Conservation (phyloP, 2,888 invertebrate genomes). For the Melanostoma scalare region DNA sequence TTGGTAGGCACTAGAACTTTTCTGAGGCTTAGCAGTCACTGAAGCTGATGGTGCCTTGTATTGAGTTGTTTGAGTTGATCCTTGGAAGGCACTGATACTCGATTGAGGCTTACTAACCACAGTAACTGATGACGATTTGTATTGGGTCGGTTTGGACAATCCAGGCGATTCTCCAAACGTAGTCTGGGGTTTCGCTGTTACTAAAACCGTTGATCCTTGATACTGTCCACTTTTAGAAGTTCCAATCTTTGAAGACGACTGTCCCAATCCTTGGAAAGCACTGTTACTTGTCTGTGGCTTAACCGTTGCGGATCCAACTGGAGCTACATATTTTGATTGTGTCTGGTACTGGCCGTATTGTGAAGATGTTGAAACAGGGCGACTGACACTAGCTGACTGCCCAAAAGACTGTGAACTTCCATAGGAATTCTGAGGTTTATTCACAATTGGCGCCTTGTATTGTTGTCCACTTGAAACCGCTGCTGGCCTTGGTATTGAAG, state of each 20-base stretch:
- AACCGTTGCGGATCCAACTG: neutral
- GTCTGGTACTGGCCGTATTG: slow-evolving; percentile 20
- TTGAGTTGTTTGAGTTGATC: slow-evolving; percentile 1
- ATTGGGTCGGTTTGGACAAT: too few species aligned
- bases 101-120: neutral
- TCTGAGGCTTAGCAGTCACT: neutral
- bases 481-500: slow-evolving; percentile 12
- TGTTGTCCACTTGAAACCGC: neutral
- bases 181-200: slow-evolving; percentile 1
- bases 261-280: slow-evolving; percentile 2
- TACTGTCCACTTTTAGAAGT: neutral
- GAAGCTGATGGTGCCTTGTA: slow-evolving; percentile 1
- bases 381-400: neutral
- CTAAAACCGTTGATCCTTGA: neutral
- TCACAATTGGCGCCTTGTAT: slow-evolving; percentile 21
- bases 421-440: neutral
- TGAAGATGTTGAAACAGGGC: neutral
- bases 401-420: slow-evolving; percentile 5
- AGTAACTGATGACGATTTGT: too few species aligned
- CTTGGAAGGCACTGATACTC: neutral
- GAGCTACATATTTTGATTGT: neutral
- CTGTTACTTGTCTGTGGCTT: neutral
- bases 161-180: neutral
- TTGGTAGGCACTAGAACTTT: neutral
- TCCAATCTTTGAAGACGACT: neutral